Evolutionary conservation across 1,140 invertebrate species (phyloP).

Genomic region (Melanaphis sacchari): DNA sequence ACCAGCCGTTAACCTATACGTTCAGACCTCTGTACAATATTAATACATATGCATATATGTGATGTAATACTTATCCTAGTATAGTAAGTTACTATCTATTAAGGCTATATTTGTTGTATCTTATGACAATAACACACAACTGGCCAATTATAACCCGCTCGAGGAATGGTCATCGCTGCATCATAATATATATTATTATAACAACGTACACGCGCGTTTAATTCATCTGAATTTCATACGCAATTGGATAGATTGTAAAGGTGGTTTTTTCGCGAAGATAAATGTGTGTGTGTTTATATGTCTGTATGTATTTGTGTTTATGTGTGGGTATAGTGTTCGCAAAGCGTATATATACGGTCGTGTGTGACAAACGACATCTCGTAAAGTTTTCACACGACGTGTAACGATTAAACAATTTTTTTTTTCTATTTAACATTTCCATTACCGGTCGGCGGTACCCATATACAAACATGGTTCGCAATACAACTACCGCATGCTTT

Average conservation of each 20-base stretch:
- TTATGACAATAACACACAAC: neutral
- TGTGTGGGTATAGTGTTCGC: neutral
- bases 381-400: conserved; percentile 38
- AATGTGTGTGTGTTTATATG: neutral
- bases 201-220: neutral
- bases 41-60: neutral
- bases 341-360: neutral
- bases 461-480: neutral
- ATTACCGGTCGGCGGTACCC: neutral
- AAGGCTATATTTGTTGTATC: neutral
- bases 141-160: neutral
- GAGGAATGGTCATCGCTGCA: neutral
- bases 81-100: neutral
- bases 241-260: neutral
- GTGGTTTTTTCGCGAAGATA: neutral
- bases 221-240: neutral
- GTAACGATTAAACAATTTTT: conserved; percentile 32
- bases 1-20: neutral
- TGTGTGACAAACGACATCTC: conserved; percentile 44
- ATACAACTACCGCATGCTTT: conserved; percentile 35
- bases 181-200: conserved; percentile 9
- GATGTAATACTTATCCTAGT: neutral
- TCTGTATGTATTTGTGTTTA: neutral
- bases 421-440: conserved; percentile 7
- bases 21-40: neutral